These are phyloP conservation scores for Chionodraco myersi DNA, from an alignment of 2,113 vertebrate species.

Conservation along the genomic window DNA sequence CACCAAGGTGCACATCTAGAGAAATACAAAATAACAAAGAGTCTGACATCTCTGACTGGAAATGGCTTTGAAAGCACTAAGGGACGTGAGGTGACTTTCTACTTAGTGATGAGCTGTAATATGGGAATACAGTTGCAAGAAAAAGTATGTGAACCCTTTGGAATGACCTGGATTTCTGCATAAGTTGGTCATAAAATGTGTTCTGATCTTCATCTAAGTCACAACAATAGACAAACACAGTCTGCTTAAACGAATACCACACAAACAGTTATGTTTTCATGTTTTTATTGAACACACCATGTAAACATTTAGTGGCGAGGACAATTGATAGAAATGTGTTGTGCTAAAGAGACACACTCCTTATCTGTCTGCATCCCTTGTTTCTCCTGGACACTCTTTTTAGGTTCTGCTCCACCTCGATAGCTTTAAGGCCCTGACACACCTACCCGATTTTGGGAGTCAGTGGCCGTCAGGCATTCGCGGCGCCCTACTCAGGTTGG, in stretches of 20 bases:
- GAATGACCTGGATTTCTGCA: no score
- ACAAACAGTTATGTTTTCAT: no score
- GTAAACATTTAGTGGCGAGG: not conserved
- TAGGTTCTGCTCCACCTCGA: conserved; percentile 41
- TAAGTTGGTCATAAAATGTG: no score
- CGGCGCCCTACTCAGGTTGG: no score
- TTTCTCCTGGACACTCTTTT: conserved; percentile 56
- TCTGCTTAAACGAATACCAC: no score
- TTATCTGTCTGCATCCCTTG: conserved; percentile 42
- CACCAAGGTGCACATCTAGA: not conserved
- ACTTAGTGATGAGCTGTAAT: not conserved
- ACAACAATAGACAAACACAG: no score
- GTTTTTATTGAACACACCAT: no score
- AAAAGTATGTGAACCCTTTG: no score
- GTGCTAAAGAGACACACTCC: conserved; percentile 4
- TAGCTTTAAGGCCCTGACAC: no score
- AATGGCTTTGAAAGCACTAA: not conserved
- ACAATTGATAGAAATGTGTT: not conserved
- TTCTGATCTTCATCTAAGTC: no score
- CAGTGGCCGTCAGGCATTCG: no score
- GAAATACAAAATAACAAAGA: conserved; percentile 1
- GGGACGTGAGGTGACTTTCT: not conserved
- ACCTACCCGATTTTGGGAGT: no score
- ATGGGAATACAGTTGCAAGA: not conserved
- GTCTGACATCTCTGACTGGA: not conserved